Evolutionary conservation across 2,797 vertebrate species (phyloP), one percentile per base, ranked within the genome.

Genomic region (Poecilia picta): DNA sequence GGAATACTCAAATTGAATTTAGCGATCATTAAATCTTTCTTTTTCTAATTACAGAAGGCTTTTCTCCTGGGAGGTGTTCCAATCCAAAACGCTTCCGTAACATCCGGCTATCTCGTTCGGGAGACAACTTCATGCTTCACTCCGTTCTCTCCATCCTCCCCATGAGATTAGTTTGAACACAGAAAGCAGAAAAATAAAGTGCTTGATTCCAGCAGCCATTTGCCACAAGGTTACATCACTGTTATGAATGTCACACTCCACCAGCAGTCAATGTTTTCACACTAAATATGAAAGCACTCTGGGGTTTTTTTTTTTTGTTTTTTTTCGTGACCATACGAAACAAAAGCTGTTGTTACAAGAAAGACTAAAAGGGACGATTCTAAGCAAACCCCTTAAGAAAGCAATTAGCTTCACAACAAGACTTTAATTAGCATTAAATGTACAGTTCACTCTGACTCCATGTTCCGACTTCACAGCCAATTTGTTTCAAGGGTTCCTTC

Each of bases 1-100:
- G 15, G 79, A 87, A 85, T 36, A 71, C 78, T 87, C 64, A 81
- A 72, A 86, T 88, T 82, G 23, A 89, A 81, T 90, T 84, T 46
- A 31, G 39, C 0, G 4, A 72, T 81, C 76, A 87, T 80, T 80
- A 31, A 80, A 80, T 86, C 71, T 87, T 62, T 83, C 39, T 41
- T 76, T 53, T 83, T 84, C 25, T 83, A 87, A 87, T 81, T 59
- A 75, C 28, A 79, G 64, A 85, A 86, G 78, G 41, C 39, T 20
- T 43, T 59, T 57, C 81, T 45, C 39, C 39, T 72, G 62, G 76
- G 45, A 74, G 62, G 73, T 66, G 8, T 46, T 49, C 59, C 77
- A 36, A 25, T 49, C 59, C 77, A 36, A 25, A 77, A 23, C 64
- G n/a, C n/a, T 20, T 6, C 43, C 53, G 23, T 80, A 74, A 51